Conservation (phyloP, 2,888 invertebrate species). For the Parnassius orleans region DNA sequence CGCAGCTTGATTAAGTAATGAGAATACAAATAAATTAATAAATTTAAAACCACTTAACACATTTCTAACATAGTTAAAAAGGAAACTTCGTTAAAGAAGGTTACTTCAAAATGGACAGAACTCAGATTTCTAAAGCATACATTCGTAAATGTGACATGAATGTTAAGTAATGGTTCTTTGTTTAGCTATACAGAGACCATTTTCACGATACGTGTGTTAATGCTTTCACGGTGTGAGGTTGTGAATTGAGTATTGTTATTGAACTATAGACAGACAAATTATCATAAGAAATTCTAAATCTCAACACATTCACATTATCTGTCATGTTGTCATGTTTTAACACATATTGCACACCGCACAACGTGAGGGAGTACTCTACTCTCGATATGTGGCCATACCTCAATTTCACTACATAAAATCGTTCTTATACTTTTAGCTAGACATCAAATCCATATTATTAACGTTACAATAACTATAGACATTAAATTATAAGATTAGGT, state of each 20-base stretch:
- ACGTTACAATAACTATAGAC: no score
- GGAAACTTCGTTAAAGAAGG: conserved; percentile 21
- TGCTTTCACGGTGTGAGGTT: conserved; percentile 29
- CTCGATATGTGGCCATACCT: no score
- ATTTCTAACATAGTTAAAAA: conserved; percentile 23
- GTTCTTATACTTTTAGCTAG: no score
- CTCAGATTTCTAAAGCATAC: conserved; percentile 29
- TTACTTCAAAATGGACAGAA: conserved; percentile 24
- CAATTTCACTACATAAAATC: no score
- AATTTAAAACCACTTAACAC: conserved; percentile 5
- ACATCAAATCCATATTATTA: no score
- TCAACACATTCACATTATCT: neutral
- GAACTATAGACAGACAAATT: conserved; percentile 24
- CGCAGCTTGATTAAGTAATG: neutral
- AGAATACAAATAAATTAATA: conserved; percentile 4
- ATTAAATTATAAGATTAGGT: no score
- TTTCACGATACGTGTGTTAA: conserved; percentile 20
- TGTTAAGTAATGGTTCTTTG: conserved; percentile 43
- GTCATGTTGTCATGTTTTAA: no score
- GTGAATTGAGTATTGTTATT: conserved; percentile 36
- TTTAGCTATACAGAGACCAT: conserved; percentile 31
- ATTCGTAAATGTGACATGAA: conserved; percentile 41
- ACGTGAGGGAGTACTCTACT: no score
- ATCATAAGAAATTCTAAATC: conserved; percentile 20
- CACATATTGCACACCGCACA: no score